Evolutionary conservation across 2,888 invertebrate species (phyloP), one percentile per base, ranked within the genome.

Genomic region (Panzeria rudis): DNA sequence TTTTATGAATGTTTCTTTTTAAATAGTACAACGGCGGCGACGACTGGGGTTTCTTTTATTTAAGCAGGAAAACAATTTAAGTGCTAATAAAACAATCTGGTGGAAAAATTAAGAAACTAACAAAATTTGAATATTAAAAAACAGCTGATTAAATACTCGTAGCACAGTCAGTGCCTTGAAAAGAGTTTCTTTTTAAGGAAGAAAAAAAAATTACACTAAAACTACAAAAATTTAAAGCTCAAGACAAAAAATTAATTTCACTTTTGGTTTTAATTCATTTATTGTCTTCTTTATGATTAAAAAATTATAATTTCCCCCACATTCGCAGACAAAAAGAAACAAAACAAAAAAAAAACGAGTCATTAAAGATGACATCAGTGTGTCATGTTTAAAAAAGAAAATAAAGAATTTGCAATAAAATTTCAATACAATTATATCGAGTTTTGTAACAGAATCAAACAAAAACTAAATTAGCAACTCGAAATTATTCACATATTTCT

Each of bases 331-430:
- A 41, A 38, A 61, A 20, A 56, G 29, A 61, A 38, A 13, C 6
- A 2, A 50, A 62, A 35, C 6, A 25, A 13, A 44, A 77, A 61
- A 52, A 17, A n/a, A n/a, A n/a, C n/a, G n/a, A n/a, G 13, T 61
- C 52, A 82, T 77, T 66, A 32, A 77, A 76, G 69, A 76, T 75
- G 82, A 76, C 62, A 82, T 76, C 75, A 75, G 75, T 69, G 1
- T 64, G 29, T 56, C 62, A 75, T 23, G 32, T 17, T 54, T 25
- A 35, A 62, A n/a, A 68, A 62, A 23, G 38, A 17, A 66, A 29
- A 82, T 35, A 76, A 47, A 68, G 52, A 75, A 81, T 66, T 64
- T 64, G 56, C 44, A 73, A 35, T n/a, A 72, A 59, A 32, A 72
- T 38, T 66, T 44, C 54, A 59, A 44, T 20, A 64, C 35, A 75